Evolutionary conservation across 2,888 invertebrate species (phyloP).

Genomic region (Perizoma flavofasciatum): DNA sequence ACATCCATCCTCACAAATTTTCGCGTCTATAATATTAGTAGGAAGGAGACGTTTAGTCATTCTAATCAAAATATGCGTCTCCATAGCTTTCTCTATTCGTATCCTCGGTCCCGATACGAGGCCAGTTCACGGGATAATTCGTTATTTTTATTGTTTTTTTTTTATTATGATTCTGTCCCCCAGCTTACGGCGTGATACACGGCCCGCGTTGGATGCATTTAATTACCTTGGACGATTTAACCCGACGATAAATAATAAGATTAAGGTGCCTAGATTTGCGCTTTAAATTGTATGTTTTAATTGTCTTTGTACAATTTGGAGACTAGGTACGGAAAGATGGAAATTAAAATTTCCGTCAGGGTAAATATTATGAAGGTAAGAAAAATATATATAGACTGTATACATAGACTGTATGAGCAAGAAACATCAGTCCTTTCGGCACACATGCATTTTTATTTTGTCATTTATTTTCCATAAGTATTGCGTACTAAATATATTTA

Average conservation of each 20-base stretch:
- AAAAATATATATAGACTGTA: no score
- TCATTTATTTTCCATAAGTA: no score
- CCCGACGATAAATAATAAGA: constrained; percentile 77
- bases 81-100: constrained; percentile 43
- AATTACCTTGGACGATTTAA: constrained; percentile 76
- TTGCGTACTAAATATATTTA: no score
- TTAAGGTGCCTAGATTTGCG: constrained; percentile 65
- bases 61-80: constrained; percentile 36
- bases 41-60: no score
- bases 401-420: no score
- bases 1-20: no score
- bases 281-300: constrained; percentile 28
- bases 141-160: constrained; percentile 84
- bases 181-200: constrained; percentile 80
- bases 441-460: no score
- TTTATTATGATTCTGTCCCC: constrained; percentile 82
- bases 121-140: constrained; percentile 79
- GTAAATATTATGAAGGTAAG: no score
- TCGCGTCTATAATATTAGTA: no score
- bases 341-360: neutral
- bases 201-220: constrained; percentile 77
- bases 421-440: no score
- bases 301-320: constrained; percentile 20
- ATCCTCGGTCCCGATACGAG: constrained; percentile 66
- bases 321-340: neutral